Evolutionary conservation across 2,888 invertebrate genomes (phyloP), one percentile per base, ranked within the genome.

Genomic region (Charanyca ferruginea): DNA sequence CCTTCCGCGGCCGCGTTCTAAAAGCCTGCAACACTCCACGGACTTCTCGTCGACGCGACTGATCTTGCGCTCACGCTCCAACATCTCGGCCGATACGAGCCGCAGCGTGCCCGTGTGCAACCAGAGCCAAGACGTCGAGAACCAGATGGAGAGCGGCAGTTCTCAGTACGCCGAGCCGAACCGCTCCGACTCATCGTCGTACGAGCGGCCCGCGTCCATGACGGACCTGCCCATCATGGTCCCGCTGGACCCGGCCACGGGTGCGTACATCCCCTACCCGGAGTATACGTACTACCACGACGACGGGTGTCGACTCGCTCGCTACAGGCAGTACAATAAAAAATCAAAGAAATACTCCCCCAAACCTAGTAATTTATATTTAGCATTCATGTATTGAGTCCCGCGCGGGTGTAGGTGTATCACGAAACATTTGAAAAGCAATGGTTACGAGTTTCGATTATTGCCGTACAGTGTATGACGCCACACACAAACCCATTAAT

Each of bases 361-460:
- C 48, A 92, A 92, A 77, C 90, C 90, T 69, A 95, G 87, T 85
- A 96, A 95, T 83, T 85, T 96, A 83, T 96, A 95, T 87, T 85
- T 96, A 86, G 96, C 96, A 81, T 96, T 96, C 89, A 95, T 96
- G 94, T 96, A 96, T 88, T 96, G 22, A 91, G 77, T 61, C 65
- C 58, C 86, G 93, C 90, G 93, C 89, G 92, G 88, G 87, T 86
- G 90, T 84, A 81, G 78, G 68, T 78, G 78, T 60, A 76, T 72
- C 78, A 78, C 73, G 79, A 81, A 76, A 84, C 77, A 83, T 70
- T 82, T 80, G 75, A 82, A 80, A 80, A 69, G 70, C 83, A 87
- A 88, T 88, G 93, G 93, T 94, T 87, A 92, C 85, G 94, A 95
- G 95, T 95, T 95, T 95, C 95, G 93, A 92, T 85, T 85, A 90